Evolutionary conservation across 2,797 vertebrate genomes (phyloP), one percentile per base, ranked within the genome.

Genomic region (Phaenicophaeus curvirostris): DNA sequence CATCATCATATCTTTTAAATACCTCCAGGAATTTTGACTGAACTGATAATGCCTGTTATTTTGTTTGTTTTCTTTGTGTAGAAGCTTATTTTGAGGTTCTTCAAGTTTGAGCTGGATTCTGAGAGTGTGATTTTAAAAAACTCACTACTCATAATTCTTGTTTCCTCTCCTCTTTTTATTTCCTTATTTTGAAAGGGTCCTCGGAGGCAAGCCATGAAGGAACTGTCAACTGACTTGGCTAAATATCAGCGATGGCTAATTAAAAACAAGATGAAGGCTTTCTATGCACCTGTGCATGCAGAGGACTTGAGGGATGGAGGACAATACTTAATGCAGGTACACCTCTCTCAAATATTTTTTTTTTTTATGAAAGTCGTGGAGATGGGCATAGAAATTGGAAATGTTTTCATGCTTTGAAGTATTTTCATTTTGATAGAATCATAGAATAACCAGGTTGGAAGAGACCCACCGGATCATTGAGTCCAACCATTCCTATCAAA

Each of bases 201-300:
- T 97, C 98, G 99, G 58, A 98, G 99, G 81, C 99, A 99, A 69
- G 99, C 99, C 88, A 98, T 99, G 95, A 99, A 99, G 96, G 99
- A 99, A 24, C 96, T 99, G 69, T 98, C 98, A 54, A 97, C 98
- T 63, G 99, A 99, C 83, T 98, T 99, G 96, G 81, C 98, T 33
- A 98, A 97, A 53, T 99, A 99, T 91, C 99, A 99, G 69, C 98
- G 99, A 46, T 99, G 99, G 99, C 98, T 99, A 37, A 98, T 99
- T 93, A 99, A 98, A 97, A 99, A 98, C 51, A 99, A 99, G 97
- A 99, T 98, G 96, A 99, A 99, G 96, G 99, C 98, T 27, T 99
- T 99, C 97, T 99, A 99, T 96, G 98, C 99, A 1, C 98, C 99
- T 2, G 99, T 99, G 37, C 99, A 99, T 55, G 99, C 99, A 31